phyloP scores from a whole-genome alignment of 2,888 invertebrate species.

The Elysia crispata region DNA sequence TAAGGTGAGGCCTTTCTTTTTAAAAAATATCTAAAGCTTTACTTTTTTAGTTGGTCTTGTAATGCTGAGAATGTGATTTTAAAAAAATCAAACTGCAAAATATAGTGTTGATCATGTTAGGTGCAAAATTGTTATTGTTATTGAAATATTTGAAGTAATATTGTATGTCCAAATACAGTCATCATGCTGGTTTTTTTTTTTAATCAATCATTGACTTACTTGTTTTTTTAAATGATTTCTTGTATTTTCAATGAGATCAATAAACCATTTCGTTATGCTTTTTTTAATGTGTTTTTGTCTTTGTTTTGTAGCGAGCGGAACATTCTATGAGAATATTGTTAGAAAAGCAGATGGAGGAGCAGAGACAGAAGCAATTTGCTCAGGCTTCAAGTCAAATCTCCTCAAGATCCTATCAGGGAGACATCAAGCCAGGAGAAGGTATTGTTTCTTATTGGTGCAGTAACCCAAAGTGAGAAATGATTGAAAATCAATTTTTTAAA shows the following conservation, averaged over 20 bases:
- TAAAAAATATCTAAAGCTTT: constrained; percentile 7
- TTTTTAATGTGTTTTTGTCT: constrained; percentile 26
- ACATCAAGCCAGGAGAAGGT: constrained; percentile 37
- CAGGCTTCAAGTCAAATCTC: constrained; percentile 48
- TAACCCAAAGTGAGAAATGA: no score
- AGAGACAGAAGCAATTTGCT: constrained; percentile 61
- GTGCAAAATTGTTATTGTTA: no score
- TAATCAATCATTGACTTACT: no score
- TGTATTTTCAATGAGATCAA: no score
- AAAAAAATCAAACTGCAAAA: constrained; percentile 54
- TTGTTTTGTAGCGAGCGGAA: constrained; percentile 63
- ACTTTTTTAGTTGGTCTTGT: constrained; percentile 62
- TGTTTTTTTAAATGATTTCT: no score
- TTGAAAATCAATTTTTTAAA: no score
- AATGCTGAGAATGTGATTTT: constrained; percentile 72
- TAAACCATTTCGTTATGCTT: background rate
- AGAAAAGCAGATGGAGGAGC: constrained; percentile 68
- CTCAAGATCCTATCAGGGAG: constrained; percentile 41
- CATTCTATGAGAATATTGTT: constrained; percentile 72
- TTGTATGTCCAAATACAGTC: no score
- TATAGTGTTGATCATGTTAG: no score
- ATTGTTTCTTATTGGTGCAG: background rate
- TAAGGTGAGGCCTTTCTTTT: constrained; percentile 58
- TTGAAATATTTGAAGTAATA: no score
- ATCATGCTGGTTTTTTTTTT: no score